Evolutionary conservation across 2,888 invertebrate species (phyloP).

Genomic region (Conistra vaccinii): DNA sequence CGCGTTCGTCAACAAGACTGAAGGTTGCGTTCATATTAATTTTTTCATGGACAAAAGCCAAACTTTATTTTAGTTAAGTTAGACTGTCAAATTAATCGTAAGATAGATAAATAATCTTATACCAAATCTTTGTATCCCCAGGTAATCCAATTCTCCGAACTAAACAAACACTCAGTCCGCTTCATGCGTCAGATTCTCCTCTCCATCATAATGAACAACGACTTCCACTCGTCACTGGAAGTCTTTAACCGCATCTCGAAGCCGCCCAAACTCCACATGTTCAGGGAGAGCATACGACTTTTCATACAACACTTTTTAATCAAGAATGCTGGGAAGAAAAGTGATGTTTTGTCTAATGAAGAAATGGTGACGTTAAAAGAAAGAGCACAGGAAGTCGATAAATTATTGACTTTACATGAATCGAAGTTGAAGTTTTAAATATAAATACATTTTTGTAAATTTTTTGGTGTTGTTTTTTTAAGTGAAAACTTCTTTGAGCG

Average conservation of each 20-base stretch:
- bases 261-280: conserved; percentile 94
- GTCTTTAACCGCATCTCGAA: conserved; percentile 94
- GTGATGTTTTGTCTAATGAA: conserved; percentile 75
- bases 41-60: background rate
- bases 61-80: background rate
- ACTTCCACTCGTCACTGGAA: conserved; percentile 90
- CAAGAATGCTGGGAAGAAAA: conserved; percentile 90
- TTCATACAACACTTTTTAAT: conserved; percentile 97
- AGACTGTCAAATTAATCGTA: background rate
- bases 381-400: conserved; percentile 92
- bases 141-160: conserved; percentile 96
- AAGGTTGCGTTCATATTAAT: background rate
- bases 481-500: too few relatives aligned
- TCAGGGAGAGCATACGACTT: conserved; percentile 95
- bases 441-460: background rate
- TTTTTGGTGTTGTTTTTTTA: too few relatives aligned
- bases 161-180: conserved; percentile 94
- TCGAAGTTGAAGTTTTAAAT: conserved; percentile 83
- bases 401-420: conserved; percentile 90
- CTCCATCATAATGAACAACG: conserved; percentile 93
- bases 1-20: background rate
- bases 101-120: too few relatives aligned
- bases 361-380: conserved; percentile 84
- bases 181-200: conserved; percentile 95
- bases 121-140: conserved; percentile 79